Percentiles rank a stretch among this genome's conserved stretches.
These are phyloP conservation scores for Polietes domitor DNA, from an alignment of 2,888 invertebrate species.

Conservation along the genomic window DNA sequence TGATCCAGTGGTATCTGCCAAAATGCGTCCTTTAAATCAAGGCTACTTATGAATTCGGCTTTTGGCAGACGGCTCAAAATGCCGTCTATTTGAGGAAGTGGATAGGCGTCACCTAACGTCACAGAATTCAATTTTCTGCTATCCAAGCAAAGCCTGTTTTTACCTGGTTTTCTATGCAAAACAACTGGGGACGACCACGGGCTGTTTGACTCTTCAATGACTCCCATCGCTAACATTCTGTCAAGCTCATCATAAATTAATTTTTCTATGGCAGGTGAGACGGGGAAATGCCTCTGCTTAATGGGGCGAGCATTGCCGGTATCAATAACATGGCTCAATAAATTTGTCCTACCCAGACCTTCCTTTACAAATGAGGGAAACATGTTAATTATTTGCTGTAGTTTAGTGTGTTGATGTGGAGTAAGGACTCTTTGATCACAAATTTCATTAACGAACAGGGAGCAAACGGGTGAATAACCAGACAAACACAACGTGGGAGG, in stretches of 20 bases:
- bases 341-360: constrained; percentile 46
- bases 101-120: constrained; percentile 63
- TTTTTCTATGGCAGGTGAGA: constrained; percentile 46
- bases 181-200: constrained; percentile 71
- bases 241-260: constrained; percentile 70
- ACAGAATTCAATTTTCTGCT: constrained; percentile 71
- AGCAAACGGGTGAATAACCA: background rate
- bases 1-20: constrained; percentile 54
- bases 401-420: background rate
- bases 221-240: constrained; percentile 71
- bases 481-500: background rate
- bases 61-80: constrained; percentile 52
- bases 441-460: background rate
- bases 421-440: too few relatives aligned
- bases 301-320: constrained; percentile 55
- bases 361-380: constrained; percentile 57
- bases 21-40: constrained; percentile 57
- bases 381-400: background rate
- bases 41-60: constrained; percentile 51
- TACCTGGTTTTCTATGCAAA: constrained; percentile 34
- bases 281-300: constrained; percentile 64
- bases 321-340: constrained; percentile 59
- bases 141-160: constrained; percentile 69
- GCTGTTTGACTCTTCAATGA: constrained; percentile 72
- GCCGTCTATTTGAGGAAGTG: constrained; percentile 58